phyloP scores from a whole-genome alignment of 2,888 invertebrate genomes.

The Synanthedon andrenaeformis region DNA sequence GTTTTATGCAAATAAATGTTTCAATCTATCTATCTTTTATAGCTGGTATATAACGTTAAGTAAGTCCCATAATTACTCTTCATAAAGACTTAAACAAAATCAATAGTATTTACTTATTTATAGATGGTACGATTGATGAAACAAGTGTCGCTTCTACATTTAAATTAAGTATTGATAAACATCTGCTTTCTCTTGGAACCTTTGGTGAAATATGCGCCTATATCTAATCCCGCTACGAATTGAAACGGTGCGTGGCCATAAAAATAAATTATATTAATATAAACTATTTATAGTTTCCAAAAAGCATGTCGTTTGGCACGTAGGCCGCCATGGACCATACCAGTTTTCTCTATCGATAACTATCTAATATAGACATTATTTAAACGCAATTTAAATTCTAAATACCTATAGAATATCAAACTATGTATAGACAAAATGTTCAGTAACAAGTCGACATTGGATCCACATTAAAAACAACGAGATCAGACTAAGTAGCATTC shows the following conservation, averaged over 20 bases:
- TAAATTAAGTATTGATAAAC: neutral
- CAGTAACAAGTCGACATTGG: neutral
- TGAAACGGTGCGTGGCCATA: conserved; percentile 15
- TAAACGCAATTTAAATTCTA: neutral
- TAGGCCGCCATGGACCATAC: conserved; percentile 2
- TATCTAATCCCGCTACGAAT: conserved; percentile 19
- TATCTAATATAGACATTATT: neutral
- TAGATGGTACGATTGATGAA: too few relatives aligned
- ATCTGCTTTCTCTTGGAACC: neutral
- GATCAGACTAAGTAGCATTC: conserved; percentile 14
- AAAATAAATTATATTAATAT: conserved; percentile 26
- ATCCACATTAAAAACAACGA: neutral
- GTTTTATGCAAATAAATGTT: too few relatives aligned
- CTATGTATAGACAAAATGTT: conserved; percentile 1
- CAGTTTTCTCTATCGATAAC: neutral
- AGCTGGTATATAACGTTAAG: too few relatives aligned
- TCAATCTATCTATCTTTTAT: too few relatives aligned
- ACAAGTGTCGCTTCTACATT: neutral
- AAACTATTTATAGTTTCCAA: conserved; percentile 23
- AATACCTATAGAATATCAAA: conserved; percentile 1
- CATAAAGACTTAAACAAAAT: too few relatives aligned
- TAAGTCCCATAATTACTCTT: too few relatives aligned
- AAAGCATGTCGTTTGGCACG: conserved; percentile 22
- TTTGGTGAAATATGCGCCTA: neutral
- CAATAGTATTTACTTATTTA: too few relatives aligned